Conservation (phyloP, 2,888 invertebrate genomes). For the Hymenopus coronatus region DNA sequence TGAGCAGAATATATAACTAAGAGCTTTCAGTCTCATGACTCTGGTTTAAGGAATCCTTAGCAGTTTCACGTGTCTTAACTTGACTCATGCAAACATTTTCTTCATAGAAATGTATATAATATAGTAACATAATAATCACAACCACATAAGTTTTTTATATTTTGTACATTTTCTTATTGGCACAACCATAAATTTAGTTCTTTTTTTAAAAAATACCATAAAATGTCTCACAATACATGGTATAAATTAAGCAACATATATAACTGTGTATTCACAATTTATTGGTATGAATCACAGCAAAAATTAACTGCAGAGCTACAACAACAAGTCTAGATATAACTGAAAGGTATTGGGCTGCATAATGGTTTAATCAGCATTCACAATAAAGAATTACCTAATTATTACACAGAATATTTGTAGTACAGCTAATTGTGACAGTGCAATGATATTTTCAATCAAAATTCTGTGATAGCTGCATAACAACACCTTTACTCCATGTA, state of each 20-base stretch:
- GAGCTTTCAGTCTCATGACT: not conserved
- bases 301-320: not conserved
- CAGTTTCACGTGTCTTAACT: not conserved
- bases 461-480: not conserved
- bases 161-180: constrained; percentile 4
- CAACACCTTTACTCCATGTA: too few relatives aligned
- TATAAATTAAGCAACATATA: not conserved
- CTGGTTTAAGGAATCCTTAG: not conserved
- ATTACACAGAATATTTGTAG: not conserved
- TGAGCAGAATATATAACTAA: not conserved
- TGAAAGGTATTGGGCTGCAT: not conserved
- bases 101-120: not conserved
- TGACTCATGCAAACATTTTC: not conserved
- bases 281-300: not conserved
- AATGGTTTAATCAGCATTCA: not conserved
- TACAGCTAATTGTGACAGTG: not conserved
- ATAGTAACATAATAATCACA: not conserved
- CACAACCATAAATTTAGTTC: not conserved
- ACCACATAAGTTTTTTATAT: not conserved
- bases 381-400: not conserved
- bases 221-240: not conserved
- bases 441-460: not conserved
- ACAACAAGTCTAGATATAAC: not conserved
- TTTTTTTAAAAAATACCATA: not conserved
- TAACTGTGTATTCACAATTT: not conserved